A percentile compares a stretch with the other conserved stretches of the same genome.
Evolutionary conservation across 1,140 invertebrate species (phyloP).

Genomic region (Chlorops oryzae): DNA sequence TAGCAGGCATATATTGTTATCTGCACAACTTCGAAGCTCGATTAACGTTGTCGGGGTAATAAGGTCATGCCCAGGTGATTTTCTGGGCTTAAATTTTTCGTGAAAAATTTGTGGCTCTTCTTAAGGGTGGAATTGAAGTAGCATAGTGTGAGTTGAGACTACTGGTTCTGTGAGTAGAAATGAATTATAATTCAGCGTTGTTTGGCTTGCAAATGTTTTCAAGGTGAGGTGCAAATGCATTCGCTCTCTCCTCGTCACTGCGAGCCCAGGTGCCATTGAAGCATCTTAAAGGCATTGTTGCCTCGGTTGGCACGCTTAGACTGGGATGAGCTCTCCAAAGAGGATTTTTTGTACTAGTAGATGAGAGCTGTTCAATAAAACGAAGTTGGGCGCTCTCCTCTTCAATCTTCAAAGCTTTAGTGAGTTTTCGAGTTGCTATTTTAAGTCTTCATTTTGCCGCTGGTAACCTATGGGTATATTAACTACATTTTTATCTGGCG

Average conservation of each 20-base stretch:
- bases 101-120: neutral
- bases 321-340: neutral
- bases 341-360: neutral
- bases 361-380: conserved; percentile 1
- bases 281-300: neutral
- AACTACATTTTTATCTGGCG: neutral
- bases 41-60: neutral
- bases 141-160: neutral
- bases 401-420: neutral
- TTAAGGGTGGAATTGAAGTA: neutral
- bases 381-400: neutral
- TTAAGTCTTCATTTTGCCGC: neutral
- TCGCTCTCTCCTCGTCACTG: neutral
- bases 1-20: neutral
- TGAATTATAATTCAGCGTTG: too few species aligned
- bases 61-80: neutral
- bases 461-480: neutral
- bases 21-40: neutral
- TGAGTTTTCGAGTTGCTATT: too few species aligned
- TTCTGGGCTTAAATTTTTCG: neutral
- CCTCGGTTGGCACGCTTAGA: neutral
- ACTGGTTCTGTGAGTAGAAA: neutral
- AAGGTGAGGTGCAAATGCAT: too few species aligned
- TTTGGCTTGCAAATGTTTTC: too few species aligned
- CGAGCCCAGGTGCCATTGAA: neutral